Conservation (phyloP, 1,140 invertebrate species). For the Ceratina japonica region DNA sequence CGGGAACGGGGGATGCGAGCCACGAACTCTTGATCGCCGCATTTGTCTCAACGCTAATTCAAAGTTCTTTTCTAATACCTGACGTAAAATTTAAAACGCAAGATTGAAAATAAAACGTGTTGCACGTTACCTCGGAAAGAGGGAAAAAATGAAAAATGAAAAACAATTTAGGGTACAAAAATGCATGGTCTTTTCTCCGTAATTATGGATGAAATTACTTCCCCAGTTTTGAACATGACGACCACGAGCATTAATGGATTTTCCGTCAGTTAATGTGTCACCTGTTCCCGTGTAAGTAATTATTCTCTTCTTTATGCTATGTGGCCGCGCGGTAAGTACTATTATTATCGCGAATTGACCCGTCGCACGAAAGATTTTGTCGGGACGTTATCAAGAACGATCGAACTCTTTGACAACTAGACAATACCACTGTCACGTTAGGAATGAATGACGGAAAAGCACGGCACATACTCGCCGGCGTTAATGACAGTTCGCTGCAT, state of each 20-base stretch:
- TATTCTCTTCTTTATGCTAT: background rate
- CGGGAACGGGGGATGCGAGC: background rate
- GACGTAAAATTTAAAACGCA: no score
- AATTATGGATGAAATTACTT: constrained; percentile 24
- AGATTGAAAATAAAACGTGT: no score
- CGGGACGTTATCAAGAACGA: background rate
- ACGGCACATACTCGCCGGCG: constrained; percentile 37
- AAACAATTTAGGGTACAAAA: background rate
- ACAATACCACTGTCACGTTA: background rate
- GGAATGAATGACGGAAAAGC: constrained; percentile 30
- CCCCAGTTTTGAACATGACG: constrained; percentile 1
- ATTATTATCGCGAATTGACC: constrained; percentile 20
- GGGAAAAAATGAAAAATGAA: background rate
- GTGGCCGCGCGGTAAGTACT: no score
- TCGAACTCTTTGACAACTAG: constrained; percentile 12
- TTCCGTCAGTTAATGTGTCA: background rate
- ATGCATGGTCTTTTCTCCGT: constrained; percentile 1
- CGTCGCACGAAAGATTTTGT: constrained; percentile 18
- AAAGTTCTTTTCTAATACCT: background rate
- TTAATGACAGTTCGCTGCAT: constrained; percentile 43
- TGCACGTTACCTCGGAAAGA: background rate
- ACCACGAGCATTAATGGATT: constrained; percentile 14
- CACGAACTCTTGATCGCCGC: background rate
- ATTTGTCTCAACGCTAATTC: background rate
- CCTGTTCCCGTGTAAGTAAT: constrained; percentile 29